Evolutionary conservation across 2,888 invertebrate genomes (phyloP).

Genomic region (Axea sp.): DNA sequence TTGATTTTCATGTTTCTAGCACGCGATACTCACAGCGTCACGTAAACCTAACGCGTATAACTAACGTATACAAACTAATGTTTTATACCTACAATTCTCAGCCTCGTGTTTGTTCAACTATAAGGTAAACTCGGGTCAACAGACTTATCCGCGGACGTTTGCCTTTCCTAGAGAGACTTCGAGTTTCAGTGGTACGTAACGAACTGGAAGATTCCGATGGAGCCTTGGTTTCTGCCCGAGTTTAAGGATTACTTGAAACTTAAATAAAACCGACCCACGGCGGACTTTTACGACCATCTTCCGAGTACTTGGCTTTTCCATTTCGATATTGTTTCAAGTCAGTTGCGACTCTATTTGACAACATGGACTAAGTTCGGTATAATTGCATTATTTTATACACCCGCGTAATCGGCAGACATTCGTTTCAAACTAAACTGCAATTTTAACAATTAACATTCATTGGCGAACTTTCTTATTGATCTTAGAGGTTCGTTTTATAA

Average conservation of each 20-base stretch:
- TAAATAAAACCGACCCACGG: constrained; percentile 49
- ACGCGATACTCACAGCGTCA: constrained; percentile 63
- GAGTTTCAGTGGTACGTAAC: constrained; percentile 59
- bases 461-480: background rate
- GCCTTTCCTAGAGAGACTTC: constrained; percentile 57
- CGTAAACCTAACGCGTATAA: constrained; percentile 58
- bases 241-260: constrained; percentile 44
- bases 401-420: background rate
- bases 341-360: constrained; percentile 1
- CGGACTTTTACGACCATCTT: constrained; percentile 18
- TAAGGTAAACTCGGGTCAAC: constrained; percentile 62
- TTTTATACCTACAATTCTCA: constrained; percentile 51
- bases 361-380: background rate
- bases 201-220: constrained; percentile 43
- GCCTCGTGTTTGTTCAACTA: constrained; percentile 51
- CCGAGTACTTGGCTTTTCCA: constrained; percentile 13
- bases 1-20: constrained; percentile 60
- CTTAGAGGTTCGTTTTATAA: background rate
- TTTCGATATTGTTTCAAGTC: constrained; percentile 36
- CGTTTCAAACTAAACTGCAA: background rate
- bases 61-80: constrained; percentile 48
- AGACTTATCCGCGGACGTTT: constrained; percentile 62
- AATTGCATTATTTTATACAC: constrained; percentile 24
- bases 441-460: background rate
- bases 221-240: constrained; percentile 22